These are phyloP conservation scores for Amphibalanus amphitrite DNA, from an alignment of 1,140 invertebrate genomes.

Conservation along the genomic window DNA sequence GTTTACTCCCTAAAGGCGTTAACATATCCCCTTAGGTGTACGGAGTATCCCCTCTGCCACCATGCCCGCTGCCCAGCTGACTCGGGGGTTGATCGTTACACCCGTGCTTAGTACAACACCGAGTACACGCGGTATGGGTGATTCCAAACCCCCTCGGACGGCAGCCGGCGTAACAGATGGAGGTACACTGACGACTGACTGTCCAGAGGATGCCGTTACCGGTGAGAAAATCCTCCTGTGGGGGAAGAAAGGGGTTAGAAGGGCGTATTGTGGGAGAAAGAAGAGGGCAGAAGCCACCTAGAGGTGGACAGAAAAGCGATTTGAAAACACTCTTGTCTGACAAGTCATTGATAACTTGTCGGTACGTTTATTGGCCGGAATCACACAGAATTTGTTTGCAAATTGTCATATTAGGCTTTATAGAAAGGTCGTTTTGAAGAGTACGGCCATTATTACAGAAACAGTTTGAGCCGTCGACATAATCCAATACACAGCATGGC, in stretches of 20 bases:
- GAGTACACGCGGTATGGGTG: background rate
- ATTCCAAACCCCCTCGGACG: background rate
- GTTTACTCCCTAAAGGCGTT: no score
- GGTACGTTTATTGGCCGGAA: no score
- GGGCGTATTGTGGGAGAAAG: background rate
- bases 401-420: no score
- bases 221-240: background rate
- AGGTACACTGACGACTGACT: background rate
- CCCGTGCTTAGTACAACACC: background rate
- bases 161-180: constrained; percentile 2
- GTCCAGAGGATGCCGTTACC: background rate
- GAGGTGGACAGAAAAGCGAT: background rate
- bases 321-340: background rate
- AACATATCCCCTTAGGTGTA: no score
- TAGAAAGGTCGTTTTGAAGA: no score
- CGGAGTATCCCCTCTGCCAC: no score
- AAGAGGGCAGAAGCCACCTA: background rate
- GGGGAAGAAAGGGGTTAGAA: background rate
- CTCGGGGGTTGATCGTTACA: background rate
- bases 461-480: no score
- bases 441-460: no score
- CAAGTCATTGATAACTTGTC: background rate
- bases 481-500: no score
- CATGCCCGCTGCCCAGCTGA: background rate
- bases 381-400: no score